These are phyloP conservation scores for Himalopsyche phryganea DNA, from an alignment of 1,140 invertebrate species.

Conservation along the genomic window DNA sequence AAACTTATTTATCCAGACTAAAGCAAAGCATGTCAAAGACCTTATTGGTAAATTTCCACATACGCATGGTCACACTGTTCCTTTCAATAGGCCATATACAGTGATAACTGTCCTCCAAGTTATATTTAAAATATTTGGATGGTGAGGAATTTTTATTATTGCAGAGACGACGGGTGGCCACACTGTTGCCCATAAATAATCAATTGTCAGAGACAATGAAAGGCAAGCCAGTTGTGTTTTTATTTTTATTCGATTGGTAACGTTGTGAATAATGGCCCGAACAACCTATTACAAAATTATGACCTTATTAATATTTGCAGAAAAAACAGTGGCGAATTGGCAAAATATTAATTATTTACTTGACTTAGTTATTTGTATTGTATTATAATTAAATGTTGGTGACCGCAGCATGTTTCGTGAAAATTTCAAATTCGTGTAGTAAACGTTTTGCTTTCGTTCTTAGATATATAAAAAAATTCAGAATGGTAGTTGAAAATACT, in stretches of 20 bases:
- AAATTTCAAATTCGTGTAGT: no score
- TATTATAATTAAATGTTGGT: no score
- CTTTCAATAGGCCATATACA: neutral
- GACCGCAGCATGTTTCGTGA: no score
- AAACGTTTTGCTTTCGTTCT: no score
- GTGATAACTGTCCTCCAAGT: neutral
- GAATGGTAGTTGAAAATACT: no score
- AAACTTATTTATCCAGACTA: no score
- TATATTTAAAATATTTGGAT: conserved; percentile 9
- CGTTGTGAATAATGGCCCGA: conserved; percentile 7
- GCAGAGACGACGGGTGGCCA: conserved; percentile 15
- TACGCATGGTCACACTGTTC: neutral
- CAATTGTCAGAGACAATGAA: conserved; percentile 9
- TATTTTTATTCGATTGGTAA: conserved; percentile 13
- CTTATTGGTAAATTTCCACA: no score
- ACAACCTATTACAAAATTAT: conserved; percentile 9
- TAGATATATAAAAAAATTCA: no score
- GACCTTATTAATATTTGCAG: conserved; percentile 4
- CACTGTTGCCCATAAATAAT: conserved; percentile 15
- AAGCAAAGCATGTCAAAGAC: no score
- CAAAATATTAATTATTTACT: no score
- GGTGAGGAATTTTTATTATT: conserved; percentile 19
- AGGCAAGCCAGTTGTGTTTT: conserved; percentile 9
- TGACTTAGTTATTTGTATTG: no score
- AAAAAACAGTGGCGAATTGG: neutral